A percentile compares a stretch with the other conserved stretches of the same genome.
Conservation (phyloP, 30 jellyfish, hydroid and myxozoan species). For the Pelagia noctiluca region DNA sequence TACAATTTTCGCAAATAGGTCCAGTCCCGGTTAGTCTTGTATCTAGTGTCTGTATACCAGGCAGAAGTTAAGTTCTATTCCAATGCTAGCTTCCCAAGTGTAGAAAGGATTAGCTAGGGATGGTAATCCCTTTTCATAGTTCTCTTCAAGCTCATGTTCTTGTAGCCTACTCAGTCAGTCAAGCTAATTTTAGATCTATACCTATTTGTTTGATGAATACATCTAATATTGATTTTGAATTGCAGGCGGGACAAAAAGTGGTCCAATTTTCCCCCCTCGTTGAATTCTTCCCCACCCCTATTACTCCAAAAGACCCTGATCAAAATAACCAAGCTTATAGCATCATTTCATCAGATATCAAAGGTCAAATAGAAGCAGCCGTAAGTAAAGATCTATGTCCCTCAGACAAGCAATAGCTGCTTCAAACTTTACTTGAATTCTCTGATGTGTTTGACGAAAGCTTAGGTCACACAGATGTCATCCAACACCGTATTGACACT, state of each 20-base stretch:
- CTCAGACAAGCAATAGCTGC: neutral
- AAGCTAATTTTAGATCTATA: constrained; percentile 17
- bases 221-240: constrained; percentile 37
- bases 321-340: neutral
- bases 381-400: constrained; percentile 10
- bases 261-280: constrained; percentile 46
- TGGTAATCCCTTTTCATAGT: constrained; percentile 2
- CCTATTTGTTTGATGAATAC: constrained; percentile 37
- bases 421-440: constrained; percentile 23
- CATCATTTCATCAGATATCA: neutral
- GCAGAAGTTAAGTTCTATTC: constrained; percentile 30
- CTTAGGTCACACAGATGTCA: constrained; percentile 53
- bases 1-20: constrained; percentile 26
- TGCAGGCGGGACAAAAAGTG: constrained; percentile 49
- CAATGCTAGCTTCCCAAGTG: constrained; percentile 23
- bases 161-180: constrained; percentile 32
- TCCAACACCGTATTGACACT: constrained; percentile 55
- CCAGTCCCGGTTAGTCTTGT: constrained; percentile 6
- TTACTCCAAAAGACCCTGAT: neutral
- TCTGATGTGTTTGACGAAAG: constrained; percentile 67
- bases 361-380: neutral
- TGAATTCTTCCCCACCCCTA: neutral
- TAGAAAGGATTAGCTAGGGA: constrained; percentile 28
- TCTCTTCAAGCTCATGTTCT: constrained; percentile 7
- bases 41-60: constrained; percentile 26